phyloP scores from a whole-genome alignment of 2,888 invertebrate genomes.

The Elegia similella region DNA sequence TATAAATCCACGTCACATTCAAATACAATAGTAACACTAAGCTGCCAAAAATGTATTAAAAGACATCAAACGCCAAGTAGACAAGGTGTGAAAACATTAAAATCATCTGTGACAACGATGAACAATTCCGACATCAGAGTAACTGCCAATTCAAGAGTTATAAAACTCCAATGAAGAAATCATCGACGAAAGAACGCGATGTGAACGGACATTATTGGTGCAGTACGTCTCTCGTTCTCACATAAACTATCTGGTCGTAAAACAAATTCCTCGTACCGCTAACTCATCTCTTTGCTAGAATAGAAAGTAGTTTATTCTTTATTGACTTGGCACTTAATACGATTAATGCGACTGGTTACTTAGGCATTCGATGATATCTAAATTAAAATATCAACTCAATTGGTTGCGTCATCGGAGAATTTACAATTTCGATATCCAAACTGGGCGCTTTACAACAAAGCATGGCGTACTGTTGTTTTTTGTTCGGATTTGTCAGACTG shows the following conservation, averaged over 20 bases:
- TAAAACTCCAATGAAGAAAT: conserved; percentile 17
- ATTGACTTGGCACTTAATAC: conserved; percentile 17
- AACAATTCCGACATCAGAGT: neutral
- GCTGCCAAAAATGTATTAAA: neutral
- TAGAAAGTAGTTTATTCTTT: conserved; percentile 25
- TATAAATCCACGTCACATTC: neutral
- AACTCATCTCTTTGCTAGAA: conserved; percentile 23
- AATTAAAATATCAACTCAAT: conserved; percentile 13
- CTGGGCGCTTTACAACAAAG: neutral
- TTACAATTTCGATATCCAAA: conserved; percentile 3
- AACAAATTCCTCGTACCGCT: conserved; percentile 23
- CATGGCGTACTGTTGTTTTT: neutral
- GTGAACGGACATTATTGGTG: conserved; percentile 20
- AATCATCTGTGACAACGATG: conserved; percentile 3
- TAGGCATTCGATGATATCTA: conserved; percentile 16
- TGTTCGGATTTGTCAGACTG: neutral
- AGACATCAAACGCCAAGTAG: neutral
- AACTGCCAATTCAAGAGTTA: conserved; percentile 4
- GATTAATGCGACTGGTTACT: conserved; percentile 18
- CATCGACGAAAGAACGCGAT: conserved; percentile 13
- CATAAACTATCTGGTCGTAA: conserved; percentile 21
- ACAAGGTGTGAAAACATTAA: conserved; percentile 13
- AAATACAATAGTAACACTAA: neutral
- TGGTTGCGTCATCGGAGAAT: conserved; percentile 4
- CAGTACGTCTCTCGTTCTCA: conserved; percentile 21